Evolutionary conservation across 2,113 vertebrate species (phyloP).

Genomic region (Sander vitreus): DNA sequence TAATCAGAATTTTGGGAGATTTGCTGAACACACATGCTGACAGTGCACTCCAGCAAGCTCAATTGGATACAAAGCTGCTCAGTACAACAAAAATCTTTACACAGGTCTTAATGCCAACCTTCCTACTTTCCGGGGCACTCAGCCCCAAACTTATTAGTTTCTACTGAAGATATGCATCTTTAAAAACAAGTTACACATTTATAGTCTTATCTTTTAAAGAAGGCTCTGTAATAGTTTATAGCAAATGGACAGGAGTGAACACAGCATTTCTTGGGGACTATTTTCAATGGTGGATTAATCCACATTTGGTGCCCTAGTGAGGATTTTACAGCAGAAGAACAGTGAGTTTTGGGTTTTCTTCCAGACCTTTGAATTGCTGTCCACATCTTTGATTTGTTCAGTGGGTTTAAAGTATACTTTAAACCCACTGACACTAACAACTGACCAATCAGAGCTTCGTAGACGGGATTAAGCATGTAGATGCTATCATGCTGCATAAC

Average conservation of each 20-base stretch:
- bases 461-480: background rate
- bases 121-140: background rate
- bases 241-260: background rate
- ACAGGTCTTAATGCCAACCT: background rate
- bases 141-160: background rate
- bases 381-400: too few species aligned
- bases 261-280: background rate
- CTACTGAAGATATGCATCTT: background rate
- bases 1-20: conserved; percentile 27
- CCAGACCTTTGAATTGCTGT: background rate
- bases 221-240: background rate
- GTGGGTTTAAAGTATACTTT: too few species aligned
- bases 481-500: background rate
- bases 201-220: too few species aligned
- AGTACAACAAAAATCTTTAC: background rate
- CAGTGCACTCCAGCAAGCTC: conserved; percentile 1
- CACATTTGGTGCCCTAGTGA: background rate
- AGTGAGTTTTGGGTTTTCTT: background rate
- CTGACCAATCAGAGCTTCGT: background rate
- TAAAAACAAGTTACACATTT: too few species aligned
- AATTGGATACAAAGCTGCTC: conserved; percentile 35
- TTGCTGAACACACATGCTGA: conserved; percentile 30
- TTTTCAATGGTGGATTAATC: conserved; percentile 6
- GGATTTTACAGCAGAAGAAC: background rate
- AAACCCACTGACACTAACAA: background rate